Evolutionary conservation across 2,113 vertebrate genomes (phyloP), one percentile per base, ranked within the genome.

Genomic region (Neolamprologus falcicula): DNA sequence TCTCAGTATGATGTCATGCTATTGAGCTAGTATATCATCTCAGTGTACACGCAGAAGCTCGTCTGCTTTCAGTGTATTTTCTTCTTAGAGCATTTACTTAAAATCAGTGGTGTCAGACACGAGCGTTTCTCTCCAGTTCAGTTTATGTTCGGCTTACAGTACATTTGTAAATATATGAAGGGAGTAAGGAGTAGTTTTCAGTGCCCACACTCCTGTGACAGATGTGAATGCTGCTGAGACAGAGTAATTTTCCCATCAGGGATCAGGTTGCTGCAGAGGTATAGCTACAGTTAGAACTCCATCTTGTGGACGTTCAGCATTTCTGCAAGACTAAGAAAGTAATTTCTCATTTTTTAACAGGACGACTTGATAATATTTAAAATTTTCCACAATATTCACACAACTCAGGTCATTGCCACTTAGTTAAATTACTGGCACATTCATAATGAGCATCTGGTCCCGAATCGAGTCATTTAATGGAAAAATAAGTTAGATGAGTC

Each of bases 251-350:
- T 31, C 68, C 24, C 10, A 12, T 6, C 26, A 57, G 47, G 59
- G 54, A 52, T 40, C 63, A 59, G 21, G 19, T 13, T 16, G 63
- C 71, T 68, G 6, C 40, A 53, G 28, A 6, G 7, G 24, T 57
- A 28, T 53, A 24, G 26, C 6, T 80, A 80, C 55, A 76, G 13
- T 40, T 26, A 89, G 35, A 89, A 55, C 84, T 1, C 92, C 92
- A 83, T 57, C 94, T 84, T 61, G 92, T 93, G 95, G 93, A 83
- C 14, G 7, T 4, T 3, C 7, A 7, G 8, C 14, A 28, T 42
- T 31, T 26, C 14, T 90, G 86, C 90, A 93, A 50, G 24, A 76
- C 5, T 14, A 4, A 10, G 9, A 80, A 21, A 33, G 6, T 47
- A 28, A 73, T 40, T 73, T 47, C 9, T 26, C 40, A 73, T 24